These are phyloP conservation scores for Hypanus sabinus DNA, from an alignment of 2,113 vertebrate species.

Conservation along the genomic window DNA sequence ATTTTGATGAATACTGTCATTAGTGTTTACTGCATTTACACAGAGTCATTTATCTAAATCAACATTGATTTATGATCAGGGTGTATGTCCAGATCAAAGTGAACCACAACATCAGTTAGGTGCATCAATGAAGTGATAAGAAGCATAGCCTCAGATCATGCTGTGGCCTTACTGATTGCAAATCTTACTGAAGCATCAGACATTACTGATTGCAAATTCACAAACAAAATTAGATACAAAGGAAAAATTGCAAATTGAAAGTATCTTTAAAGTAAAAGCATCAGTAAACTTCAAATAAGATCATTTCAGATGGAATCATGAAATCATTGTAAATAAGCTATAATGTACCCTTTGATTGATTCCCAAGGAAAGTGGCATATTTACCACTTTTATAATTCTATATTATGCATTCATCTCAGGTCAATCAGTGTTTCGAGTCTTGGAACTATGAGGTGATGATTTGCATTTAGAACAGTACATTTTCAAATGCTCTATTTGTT, in stretches of 20 bases:
- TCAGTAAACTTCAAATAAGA: neutral
- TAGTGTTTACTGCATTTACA: slow-evolving; percentile 18
- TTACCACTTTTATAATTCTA: neutral
- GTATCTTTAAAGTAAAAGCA: neutral
- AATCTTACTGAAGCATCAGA: too few relatives aligned
- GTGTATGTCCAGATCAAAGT: neutral
- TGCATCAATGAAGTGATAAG: neutral
- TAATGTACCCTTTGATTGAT: neutral
- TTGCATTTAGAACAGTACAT: neutral
- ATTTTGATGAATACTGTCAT: slow-evolving; percentile 27
- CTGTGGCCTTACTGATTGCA: neutral
- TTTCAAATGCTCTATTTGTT: neutral
- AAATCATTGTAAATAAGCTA: neutral
- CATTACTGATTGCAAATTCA: neutral
- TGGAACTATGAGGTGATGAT: neutral
- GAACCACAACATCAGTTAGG: neutral
- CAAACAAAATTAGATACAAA: neutral
- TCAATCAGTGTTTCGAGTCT: neutral
- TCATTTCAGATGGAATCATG: neutral
- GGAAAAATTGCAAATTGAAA: neutral
- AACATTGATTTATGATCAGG: neutral
- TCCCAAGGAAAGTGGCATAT: neutral
- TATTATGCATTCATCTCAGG: neutral
- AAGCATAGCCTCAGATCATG: neutral
- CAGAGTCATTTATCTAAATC: slow-evolving; percentile 25